Evolutionary conservation across 53 echinoderm and acorn worm species (phyloP), one percentile per base, ranked within the genome.

Genomic region (Paracentrotus lividus): DNA sequence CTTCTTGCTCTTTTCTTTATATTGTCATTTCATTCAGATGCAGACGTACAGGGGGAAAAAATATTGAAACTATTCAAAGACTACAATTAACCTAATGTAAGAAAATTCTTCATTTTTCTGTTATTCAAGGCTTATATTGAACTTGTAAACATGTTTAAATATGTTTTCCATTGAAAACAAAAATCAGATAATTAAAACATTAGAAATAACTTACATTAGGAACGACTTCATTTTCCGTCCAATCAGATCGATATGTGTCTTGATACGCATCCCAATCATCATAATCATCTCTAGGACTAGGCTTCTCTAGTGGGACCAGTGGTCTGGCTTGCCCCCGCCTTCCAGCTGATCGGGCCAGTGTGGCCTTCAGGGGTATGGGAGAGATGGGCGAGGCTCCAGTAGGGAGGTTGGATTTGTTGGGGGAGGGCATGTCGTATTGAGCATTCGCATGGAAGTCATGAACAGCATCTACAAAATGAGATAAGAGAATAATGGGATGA

Each of bases 321-420:
- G 94, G 93, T 88, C 97, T 77, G 31, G 58, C 86, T 33, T 93
- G 91, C 26, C 96, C 96, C 86, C 96, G 77, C 53, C 96, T 94
- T 13, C 96, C 96, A 12, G 97, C 99, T 27, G 99, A 99, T 34
- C 99, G 90, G 90, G 97, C 97, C 45, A 99, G 92, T 26, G 97
- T 95, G 12, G 97, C 93, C 93, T 97, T 97, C 44, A 95, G 90
- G 12, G 99, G 99, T 54, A 97, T 97, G 51, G 97, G 96, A 4
- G 97, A 96, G 13, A 94, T 76, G 54, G 90, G 84, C 31, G 94
- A 88, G 29, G 85, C 44, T 43, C 81, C 94, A 0, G 52, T 34
- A 6, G 87, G 57, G 29, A 69, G 43, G 24, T 67, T 57, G 88
- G 94, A 81, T 45, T 93, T 94, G 93, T 93, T 94, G 16, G 96